A percentile compares a stretch with the other conserved stretches of the same genome.
Conservation (phyloP, 1,140 invertebrate species). For the Aphelenchoides avenae region DNA sequence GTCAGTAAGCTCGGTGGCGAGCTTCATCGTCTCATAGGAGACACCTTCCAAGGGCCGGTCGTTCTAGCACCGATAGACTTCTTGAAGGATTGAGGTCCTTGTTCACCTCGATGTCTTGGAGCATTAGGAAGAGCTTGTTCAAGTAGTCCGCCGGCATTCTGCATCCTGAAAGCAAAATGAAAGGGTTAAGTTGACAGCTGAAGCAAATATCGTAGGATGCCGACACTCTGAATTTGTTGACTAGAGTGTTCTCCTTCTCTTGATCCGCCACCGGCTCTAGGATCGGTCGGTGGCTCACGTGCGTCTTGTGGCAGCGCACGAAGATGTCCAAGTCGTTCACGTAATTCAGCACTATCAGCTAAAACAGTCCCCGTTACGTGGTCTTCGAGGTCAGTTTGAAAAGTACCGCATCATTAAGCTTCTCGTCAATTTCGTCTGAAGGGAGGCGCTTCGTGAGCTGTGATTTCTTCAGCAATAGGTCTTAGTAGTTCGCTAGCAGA, state of each 20-base stretch:
- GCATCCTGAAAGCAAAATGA: slow-evolving; percentile 65
- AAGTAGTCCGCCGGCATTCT: slow-evolving; percentile 98
- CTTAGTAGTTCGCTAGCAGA: slow-evolving; percentile 97
- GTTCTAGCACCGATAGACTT: slow-evolving; percentile 98
- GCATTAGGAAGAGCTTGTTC: slow-evolving; percentile 85
- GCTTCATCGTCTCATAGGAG: slow-evolving; percentile 84
- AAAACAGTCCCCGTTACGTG: slow-evolving; percentile 47
- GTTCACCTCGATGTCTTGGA: slow-evolving; percentile 98
- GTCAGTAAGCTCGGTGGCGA: slow-evolving; percentile 94
- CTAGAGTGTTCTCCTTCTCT: slow-evolving; percentile 99
- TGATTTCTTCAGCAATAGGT: slow-evolving; percentile 94
- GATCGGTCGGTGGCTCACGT: slow-evolving; percentile 88
- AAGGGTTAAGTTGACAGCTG: too few species aligned
- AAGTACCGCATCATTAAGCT: slow-evolving; percentile 81
- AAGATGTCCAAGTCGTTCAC: slow-evolving; percentile 99
- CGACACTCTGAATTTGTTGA: slow-evolving; percentile 66
- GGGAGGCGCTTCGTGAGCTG: slow-evolving; percentile 91
- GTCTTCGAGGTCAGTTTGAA: neutral
- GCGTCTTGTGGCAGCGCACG: slow-evolving; percentile 97
- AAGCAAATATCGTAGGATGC: slow-evolving; percentile 4
- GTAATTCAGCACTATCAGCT: slow-evolving; percentile 92
- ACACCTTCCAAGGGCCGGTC: slow-evolving; percentile 77
- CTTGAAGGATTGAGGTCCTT: slow-evolving; percentile 65
- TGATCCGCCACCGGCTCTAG: slow-evolving; percentile 93
- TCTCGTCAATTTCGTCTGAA: slow-evolving; percentile 90